Conservation (phyloP, 92 coral and sea anemone species). For the Muricea muricata region DNA sequence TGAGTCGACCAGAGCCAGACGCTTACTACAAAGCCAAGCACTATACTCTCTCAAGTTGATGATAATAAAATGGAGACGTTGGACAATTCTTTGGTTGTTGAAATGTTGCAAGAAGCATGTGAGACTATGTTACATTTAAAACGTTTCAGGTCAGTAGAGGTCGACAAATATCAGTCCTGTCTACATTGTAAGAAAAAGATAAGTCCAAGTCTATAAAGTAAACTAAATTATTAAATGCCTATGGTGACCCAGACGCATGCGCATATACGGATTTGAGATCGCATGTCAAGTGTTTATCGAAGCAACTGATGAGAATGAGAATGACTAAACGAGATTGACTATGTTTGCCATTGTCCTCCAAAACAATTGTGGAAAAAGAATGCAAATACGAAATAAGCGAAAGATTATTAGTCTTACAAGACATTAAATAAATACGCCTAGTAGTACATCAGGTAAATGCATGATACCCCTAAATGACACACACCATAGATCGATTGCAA, state of each 20-base stretch:
- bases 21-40: not conserved
- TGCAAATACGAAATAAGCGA: not conserved
- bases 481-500: no score
- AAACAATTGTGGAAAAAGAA: not conserved
- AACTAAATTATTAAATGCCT: not conserved
- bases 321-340: not conserved
- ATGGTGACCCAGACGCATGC: not conserved
- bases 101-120: not conserved
- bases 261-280: not conserved
- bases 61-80: not conserved
- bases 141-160: slow-evolving; percentile 2
- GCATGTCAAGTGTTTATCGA: not conserved
- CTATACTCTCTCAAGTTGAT: not conserved
- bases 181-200: not conserved
- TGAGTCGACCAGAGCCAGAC: slow-evolving; percentile 10
- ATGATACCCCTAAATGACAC: no score
- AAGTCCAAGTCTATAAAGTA: not conserved
- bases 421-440: no score
- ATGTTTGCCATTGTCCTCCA: not conserved
- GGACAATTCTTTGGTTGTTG: not conserved
- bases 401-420: not conserved
- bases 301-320: not conserved
- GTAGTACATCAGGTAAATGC: no score
- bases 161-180: not conserved
- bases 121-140: not conserved